Evolutionary conservation across 2,888 invertebrate species (phyloP).

Genomic region (Acheta domesticus): DNA sequence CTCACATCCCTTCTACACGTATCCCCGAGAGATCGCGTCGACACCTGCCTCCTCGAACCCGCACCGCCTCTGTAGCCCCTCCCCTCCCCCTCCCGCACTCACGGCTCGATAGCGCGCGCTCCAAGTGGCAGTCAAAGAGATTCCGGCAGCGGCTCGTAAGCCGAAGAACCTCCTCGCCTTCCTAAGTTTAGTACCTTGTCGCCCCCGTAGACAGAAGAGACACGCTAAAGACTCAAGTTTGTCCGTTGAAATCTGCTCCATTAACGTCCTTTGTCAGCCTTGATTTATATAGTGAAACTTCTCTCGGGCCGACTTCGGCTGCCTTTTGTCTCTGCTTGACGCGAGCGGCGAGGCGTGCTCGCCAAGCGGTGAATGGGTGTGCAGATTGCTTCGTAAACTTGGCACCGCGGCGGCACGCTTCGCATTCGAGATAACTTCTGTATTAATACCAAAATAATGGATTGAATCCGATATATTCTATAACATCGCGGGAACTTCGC

Average conservation of each 20-base stretch:
- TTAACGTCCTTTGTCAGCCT: not conserved
- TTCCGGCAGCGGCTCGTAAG: conserved; percentile 11
- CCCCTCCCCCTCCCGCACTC: not conserved
- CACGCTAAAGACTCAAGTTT: conserved; percentile 10
- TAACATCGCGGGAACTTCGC: not conserved
- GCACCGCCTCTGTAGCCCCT: too few relatives aligned
- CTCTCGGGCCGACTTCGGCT: not conserved
- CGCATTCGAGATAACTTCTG: conserved; percentile 18
- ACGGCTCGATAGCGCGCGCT: not conserved
- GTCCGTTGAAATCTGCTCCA: conserved; percentile 18
- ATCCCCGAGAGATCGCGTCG: too few relatives aligned
- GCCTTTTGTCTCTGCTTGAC: conserved; percentile 30
- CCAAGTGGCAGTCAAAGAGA: not conserved
- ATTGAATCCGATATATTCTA: conserved; percentile 18
- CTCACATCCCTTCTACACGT: too few relatives aligned
- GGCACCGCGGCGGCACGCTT: not conserved
- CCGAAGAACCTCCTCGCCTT: not conserved
- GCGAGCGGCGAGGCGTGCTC: conserved; percentile 27
- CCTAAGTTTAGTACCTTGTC: conserved; percentile 9
- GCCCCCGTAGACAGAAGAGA: not conserved
- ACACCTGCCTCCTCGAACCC: too few relatives aligned
- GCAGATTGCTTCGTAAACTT: conserved; percentile 18
- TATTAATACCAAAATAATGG: conserved; percentile 18
- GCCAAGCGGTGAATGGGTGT: not conserved
- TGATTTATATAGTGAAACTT: not conserved